phyloP scores from a whole-genome alignment of 23 tunicate species.

The Ascidia mentula region DNA sequence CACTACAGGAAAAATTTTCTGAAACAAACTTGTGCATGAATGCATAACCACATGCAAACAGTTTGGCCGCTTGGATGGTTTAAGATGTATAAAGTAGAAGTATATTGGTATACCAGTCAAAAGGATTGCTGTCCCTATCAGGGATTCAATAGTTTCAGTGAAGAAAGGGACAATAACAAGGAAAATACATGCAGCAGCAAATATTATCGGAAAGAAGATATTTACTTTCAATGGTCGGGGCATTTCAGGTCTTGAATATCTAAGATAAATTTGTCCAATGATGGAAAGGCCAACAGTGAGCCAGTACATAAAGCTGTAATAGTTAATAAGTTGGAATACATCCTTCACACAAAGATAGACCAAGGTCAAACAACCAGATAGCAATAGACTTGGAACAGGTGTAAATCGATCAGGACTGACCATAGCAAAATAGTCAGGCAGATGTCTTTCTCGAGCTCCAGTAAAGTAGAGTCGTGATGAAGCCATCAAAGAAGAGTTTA shows the following conservation, averaged over 20 bases:
- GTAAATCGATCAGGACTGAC: conserved; percentile 53
- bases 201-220: conserved; percentile 47
- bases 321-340: conserved; percentile 64
- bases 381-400: conserved; percentile 57
- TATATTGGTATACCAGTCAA: conserved; percentile 63
- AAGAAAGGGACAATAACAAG: conserved; percentile 65
- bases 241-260: conserved; percentile 54
- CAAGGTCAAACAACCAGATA: conserved; percentile 45
- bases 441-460: conserved; percentile 74
- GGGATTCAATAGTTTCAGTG: conserved; percentile 48
- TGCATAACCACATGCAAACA: conserved; percentile 18
- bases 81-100: conserved; percentile 30
- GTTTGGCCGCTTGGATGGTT: conserved; percentile 3
- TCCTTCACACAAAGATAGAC: conserved; percentile 64
- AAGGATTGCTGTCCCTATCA: conserved; percentile 65
- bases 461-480: conserved; percentile 62
- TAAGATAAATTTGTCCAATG: conserved; percentile 53
- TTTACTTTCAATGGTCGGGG: conserved; percentile 66
- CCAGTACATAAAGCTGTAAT: conserved; percentile 88
- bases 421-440: conserved; percentile 80
- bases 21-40: conserved; percentile 30
- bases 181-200: conserved; percentile 44
- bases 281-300: conserved; percentile 69
- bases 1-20: conserved; percentile 52
- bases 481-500: conserved; percentile 78